Evolutionary conservation across 2,888 invertebrate species (phyloP).

Genomic region (Boloria selene): DNA sequence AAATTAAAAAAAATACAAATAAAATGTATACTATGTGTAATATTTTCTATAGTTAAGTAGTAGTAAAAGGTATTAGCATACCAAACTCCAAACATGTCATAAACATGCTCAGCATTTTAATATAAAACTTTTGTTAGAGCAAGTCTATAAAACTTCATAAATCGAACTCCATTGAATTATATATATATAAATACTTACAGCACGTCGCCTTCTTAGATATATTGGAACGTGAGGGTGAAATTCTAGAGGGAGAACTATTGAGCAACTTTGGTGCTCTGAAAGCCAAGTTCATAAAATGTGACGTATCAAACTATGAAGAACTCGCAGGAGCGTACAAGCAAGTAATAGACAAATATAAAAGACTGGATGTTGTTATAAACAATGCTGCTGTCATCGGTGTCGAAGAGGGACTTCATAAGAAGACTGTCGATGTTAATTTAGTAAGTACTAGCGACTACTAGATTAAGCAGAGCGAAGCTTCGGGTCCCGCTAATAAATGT

Average conservation of each 20-base stretch:
- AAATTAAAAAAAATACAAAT: no score
- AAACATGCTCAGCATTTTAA: conserved; percentile 15
- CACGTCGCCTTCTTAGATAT: conserved; percentile 71
- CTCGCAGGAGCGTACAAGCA: conserved; percentile 60
- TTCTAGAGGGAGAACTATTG: conserved; percentile 60
- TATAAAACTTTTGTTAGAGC: conserved; percentile 24
- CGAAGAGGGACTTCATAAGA: conserved; percentile 52
- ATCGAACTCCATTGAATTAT: conserved; percentile 29
- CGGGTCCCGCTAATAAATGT: no score
- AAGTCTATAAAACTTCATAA: conserved; percentile 31
- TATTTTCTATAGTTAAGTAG: no score
- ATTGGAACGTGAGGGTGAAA: conserved; percentile 60
- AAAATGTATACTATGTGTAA: no score
- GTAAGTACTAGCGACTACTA: conserved; percentile 64
- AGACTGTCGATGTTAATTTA: conserved; percentile 69
- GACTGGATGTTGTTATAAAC: conserved; percentile 69
- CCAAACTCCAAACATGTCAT: no score
- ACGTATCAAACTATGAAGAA: conserved; percentile 62
- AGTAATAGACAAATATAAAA: conserved; percentile 65
- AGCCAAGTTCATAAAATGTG: conserved; percentile 75
- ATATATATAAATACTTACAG: conserved; percentile 51
- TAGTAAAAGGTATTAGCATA: no score
- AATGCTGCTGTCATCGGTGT: conserved; percentile 62
- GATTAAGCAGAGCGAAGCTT: no score
- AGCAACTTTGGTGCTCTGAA: conserved; percentile 67